A percentile compares a stretch with the other conserved stretches of the same genome.
Conservation (phyloP, 2,113 vertebrate species). For the Oreochromis niloticus region DNA sequence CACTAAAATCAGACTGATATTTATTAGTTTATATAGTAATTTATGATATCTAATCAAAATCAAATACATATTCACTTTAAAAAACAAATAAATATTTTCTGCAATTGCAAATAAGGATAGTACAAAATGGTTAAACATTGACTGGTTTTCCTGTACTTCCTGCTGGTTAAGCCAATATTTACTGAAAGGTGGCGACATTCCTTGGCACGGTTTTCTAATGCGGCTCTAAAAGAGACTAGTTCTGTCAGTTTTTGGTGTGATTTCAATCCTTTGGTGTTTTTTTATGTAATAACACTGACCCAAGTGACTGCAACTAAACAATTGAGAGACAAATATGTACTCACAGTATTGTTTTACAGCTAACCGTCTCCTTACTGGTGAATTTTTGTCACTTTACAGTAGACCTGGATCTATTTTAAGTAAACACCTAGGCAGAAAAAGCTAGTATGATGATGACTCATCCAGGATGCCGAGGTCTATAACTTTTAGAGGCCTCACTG, state of each 20-base stretch:
- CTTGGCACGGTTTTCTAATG: neutral
- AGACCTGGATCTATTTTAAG: neutral
- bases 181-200: neutral
- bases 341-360: neutral
- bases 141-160: neutral
- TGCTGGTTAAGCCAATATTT: neutral
- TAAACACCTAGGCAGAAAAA: neutral
- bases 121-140: neutral
- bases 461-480: neutral
- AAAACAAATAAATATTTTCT: neutral
- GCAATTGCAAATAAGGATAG: neutral
- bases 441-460: neutral
- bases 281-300: neutral
- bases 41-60: neutral
- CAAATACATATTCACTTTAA: neutral
- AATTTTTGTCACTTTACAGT: neutral
- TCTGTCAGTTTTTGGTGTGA: neutral
- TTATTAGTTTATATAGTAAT: neutral
- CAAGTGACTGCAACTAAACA: neutral
- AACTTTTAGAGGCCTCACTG: neutral
- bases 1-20: neutral
- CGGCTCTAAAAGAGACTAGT: fast-evolving
- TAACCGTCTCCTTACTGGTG: neutral
- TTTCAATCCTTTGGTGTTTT: neutral
- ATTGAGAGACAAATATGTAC: neutral